Percentiles rank a stretch among this genome's conserved stretches.
Conservation (phyloP, 2,888 invertebrate species). For the Tipula confusa region DNA sequence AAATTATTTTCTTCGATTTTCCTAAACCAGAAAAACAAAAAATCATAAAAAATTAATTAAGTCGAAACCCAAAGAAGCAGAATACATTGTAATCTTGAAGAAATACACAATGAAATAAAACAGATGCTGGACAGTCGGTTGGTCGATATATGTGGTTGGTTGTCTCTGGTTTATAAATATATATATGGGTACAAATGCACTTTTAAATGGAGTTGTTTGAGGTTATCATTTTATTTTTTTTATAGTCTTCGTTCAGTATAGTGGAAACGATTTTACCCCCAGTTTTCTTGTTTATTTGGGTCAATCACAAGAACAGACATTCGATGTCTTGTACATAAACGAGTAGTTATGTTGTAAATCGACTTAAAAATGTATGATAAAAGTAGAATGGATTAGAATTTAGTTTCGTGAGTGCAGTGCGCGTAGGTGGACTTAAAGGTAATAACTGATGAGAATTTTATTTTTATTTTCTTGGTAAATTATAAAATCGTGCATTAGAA, state of each 20-base stretch:
- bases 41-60: slow-evolving; percentile 13
- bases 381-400: neutral
- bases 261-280: neutral
- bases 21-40: neutral
- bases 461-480: neutral
- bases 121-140: neutral
- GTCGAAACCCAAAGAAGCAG: neutral
- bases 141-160: neutral
- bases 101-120: neutral
- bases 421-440: neutral
- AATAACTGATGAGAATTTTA: neutral
- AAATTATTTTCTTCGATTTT: slow-evolving; percentile 3
- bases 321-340: too few relatives aligned
- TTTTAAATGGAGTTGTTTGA: neutral
- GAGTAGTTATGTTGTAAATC: neutral
- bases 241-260: neutral
- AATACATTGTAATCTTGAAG: neutral
- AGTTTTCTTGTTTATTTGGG: neutral
- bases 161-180: neutral
- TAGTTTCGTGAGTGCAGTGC: neutral
- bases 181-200: neutral
- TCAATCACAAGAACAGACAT: neutral
- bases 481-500: slow-evolving; percentile 25
- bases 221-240: neutral
- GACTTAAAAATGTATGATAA: neutral